phyloP scores from a whole-genome alignment of 2,888 invertebrate species.

The Minunthozetes semirufus region DNA sequence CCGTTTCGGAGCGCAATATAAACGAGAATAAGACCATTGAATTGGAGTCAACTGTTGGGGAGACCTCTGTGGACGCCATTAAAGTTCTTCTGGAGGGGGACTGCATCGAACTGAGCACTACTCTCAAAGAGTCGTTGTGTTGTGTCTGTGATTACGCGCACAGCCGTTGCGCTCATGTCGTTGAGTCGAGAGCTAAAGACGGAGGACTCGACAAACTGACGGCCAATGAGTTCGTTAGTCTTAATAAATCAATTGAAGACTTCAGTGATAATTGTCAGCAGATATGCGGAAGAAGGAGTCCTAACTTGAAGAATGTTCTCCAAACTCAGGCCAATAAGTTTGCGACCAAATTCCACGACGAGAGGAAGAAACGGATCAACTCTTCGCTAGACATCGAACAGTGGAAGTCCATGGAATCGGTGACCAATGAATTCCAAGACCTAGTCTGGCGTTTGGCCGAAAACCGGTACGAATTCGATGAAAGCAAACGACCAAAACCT shows the following conservation, averaged over 20 bases:
- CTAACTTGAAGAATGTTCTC: conserved; percentile 70
- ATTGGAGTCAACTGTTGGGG: not conserved
- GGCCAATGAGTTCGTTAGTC: conserved; percentile 65
- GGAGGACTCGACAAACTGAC: conserved; percentile 62
- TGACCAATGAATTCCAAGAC: conserved; percentile 79
- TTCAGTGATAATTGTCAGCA: conserved; percentile 70
- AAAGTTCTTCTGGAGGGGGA: conserved; percentile 65
- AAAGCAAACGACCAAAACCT: not conserved
- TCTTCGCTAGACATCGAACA: conserved; percentile 78
- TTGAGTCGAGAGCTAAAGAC: conserved; percentile 59
- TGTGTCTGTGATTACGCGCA: conserved; percentile 86
- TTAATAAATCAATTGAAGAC: conserved; percentile 67
- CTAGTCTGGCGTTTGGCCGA: conserved; percentile 59
- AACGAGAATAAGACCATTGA: not conserved
- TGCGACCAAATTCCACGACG: conserved; percentile 81
- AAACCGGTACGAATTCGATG: conserved; percentile 15
- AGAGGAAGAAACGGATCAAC: conserved; percentile 74
- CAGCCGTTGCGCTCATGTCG: conserved; percentile 80
- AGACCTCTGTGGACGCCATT: conserved; percentile 45
- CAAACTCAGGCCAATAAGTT: conserved; percentile 78
- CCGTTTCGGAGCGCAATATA: conserved; percentile 54
- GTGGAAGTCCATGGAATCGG: conserved; percentile 81
- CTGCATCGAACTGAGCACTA: conserved; percentile 60
- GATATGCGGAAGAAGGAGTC: conserved; percentile 66
- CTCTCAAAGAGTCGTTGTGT: conserved; percentile 67